These are phyloP conservation scores for Aplysia californica DNA, from an alignment of 1,140 invertebrate genomes.

Conservation along the genomic window DNA sequence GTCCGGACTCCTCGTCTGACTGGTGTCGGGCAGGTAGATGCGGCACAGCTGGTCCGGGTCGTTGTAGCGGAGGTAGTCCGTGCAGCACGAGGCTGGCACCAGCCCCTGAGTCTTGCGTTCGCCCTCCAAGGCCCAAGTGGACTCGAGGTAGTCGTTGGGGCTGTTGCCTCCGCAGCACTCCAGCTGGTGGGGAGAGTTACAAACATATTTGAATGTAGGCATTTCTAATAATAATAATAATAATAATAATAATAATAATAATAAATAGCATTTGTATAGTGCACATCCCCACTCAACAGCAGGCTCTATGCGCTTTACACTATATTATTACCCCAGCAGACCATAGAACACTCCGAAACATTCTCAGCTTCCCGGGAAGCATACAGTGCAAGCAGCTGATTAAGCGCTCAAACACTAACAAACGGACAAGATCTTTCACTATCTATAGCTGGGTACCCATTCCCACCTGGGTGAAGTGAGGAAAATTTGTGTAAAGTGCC, in stretches of 20 bases:
- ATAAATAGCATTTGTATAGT: not conserved
- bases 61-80: constrained; percentile 33
- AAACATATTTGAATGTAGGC: not conserved
- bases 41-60: constrained; percentile 8
- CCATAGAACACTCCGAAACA: too few species aligned
- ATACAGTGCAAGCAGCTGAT: too few species aligned
- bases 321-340: too few species aligned
- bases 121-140: constrained; percentile 22
- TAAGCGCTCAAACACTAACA: too few species aligned
- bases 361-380: too few species aligned
- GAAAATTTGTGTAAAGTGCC: too few species aligned
- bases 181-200: constrained; percentile 20
- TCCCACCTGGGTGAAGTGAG: too few species aligned
- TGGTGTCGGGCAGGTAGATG: constrained; percentile 13
- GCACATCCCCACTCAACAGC: not conserved
- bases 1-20: not conserved
- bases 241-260: too few species aligned
- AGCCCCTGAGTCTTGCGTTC: not conserved
- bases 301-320: not conserved
- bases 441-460: too few species aligned
- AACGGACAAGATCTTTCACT: too few species aligned
- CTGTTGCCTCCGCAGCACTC: constrained; percentile 36
- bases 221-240: too few species aligned
- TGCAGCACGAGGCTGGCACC: constrained; percentile 36
- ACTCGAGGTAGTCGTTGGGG: constrained; percentile 31